These are phyloP conservation scores for Leptura quadrifasciata DNA, from an alignment of 2,888 invertebrate genomes.

Conservation along the genomic window DNA sequence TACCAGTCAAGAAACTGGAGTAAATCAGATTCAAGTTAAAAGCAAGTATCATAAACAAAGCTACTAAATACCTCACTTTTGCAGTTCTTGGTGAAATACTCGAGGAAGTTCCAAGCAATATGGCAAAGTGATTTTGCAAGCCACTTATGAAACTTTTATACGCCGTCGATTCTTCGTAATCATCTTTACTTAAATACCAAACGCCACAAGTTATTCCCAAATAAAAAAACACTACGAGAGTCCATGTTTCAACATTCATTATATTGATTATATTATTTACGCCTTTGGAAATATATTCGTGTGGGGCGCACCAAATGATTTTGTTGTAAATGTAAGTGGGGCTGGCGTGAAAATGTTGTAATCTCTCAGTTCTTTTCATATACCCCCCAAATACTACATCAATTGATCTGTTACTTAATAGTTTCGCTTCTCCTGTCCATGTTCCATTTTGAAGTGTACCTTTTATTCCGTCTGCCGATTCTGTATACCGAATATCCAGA, in stretches of 20 bases:
- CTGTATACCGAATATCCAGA: neutral
- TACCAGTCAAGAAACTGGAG: too few species aligned
- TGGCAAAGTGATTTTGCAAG: neutral
- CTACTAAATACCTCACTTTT: slow-evolving; percentile 5
- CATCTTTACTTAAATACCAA: neutral
- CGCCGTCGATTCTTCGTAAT: neutral
- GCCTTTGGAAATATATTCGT: neutral
- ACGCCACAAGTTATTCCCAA: neutral
- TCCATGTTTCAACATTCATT: neutral
- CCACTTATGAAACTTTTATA: neutral
- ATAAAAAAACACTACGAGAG: neutral
- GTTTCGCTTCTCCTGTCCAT: neutral
- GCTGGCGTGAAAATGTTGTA: neutral
- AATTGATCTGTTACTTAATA: neutral
- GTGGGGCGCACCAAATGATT: slow-evolving; percentile 4
- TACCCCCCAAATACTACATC: slow-evolving; percentile 16
- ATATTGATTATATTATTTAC: neutral
- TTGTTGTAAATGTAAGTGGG: neutral
- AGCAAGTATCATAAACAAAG: neutral
- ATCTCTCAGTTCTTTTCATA: neutral
- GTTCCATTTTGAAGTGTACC: neutral
- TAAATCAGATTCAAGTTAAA: neutral
- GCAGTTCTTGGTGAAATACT: neutral
- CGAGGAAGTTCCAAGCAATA: neutral
- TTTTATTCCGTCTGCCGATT: neutral